Evolutionary conservation across 2,888 invertebrate species (phyloP).

Genomic region (Eristalis pertinax): DNA sequence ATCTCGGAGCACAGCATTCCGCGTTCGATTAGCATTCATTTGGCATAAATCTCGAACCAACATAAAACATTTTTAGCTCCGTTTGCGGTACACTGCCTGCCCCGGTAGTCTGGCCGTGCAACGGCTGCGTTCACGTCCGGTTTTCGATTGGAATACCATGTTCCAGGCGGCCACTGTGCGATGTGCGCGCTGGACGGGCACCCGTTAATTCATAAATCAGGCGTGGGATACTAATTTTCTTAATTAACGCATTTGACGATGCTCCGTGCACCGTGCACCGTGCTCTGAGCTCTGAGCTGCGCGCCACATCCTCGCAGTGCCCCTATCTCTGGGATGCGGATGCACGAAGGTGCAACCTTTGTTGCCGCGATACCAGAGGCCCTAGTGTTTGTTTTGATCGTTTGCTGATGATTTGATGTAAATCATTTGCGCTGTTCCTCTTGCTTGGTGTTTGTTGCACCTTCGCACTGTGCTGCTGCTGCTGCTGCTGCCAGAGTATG

Average conservation of each 20-base stretch:
- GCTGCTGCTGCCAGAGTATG: conserved; percentile 15
- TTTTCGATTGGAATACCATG: conserved; percentile 62
- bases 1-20: conserved; percentile 65
- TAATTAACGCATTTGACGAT: conserved; percentile 77
- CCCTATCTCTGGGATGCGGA: conserved; percentile 21
- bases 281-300: background rate
- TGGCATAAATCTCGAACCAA: conserved; percentile 70
- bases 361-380: conserved; percentile 11
- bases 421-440: conserved; percentile 40
- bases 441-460: conserved; percentile 24
- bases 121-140: conserved; percentile 57
- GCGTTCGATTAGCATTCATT: conserved; percentile 71
- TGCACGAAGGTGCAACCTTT: conserved; percentile 63
- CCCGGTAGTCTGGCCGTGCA: background rate
- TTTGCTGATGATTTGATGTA: conserved; percentile 59
- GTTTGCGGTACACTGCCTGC: background rate
- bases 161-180: conserved; percentile 29
- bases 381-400: conserved; percentile 66
- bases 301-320: background rate
- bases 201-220: conserved; percentile 77
- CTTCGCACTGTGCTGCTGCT: background rate
- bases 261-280: background rate
- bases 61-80: conserved; percentile 64
- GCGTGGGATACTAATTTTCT: conserved; percentile 77
- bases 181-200: conserved; percentile 18